phyloP scores from a whole-genome alignment of 2,888 invertebrate species.

The Resseliella maxima region DNA sequence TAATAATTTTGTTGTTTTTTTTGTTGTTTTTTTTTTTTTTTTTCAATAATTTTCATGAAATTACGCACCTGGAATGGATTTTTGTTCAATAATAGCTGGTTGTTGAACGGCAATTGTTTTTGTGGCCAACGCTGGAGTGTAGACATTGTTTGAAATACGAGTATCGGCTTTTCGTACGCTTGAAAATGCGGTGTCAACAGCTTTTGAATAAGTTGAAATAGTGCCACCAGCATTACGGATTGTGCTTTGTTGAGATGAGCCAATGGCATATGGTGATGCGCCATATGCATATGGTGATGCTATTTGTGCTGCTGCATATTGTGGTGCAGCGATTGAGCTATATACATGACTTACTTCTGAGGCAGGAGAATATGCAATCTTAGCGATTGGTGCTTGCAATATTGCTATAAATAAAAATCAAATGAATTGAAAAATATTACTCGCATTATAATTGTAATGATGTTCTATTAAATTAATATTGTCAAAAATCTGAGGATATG shows the following conservation, averaged over 20 bases:
- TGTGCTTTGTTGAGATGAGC: constrained; percentile 71
- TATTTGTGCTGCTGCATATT: constrained; percentile 61
- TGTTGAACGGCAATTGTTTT: constrained; percentile 62
- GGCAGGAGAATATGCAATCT: constrained; percentile 67
- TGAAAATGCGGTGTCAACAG: constrained; percentile 72
- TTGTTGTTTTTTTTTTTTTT: no score
- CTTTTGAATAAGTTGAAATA: constrained; percentile 72
- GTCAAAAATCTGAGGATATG: neutral
- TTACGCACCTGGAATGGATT: constrained; percentile 65
- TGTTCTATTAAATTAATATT: no score
- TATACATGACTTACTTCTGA: constrained; percentile 61
- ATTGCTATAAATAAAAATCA: neutral
- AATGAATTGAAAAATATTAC: neutral
- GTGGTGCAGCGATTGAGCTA: constrained; percentile 61
- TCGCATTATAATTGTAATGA: no score
- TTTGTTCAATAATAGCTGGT: constrained; percentile 61
- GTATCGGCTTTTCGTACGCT: constrained; percentile 73
- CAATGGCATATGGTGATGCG: constrained; percentile 62
- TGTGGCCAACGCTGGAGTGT: constrained; percentile 67
- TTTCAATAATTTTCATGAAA: no score
- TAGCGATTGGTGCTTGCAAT: constrained; percentile 60
- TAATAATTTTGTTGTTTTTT: no score
- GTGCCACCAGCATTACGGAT: constrained; percentile 71
- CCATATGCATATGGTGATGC: constrained; percentile 59
- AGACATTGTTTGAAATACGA: constrained; percentile 71